A percentile compares a stretch with the other conserved stretches of the same genome.
Conservation (phyloP, 2,113 vertebrate species). For the Synodontis membranacea region DNA sequence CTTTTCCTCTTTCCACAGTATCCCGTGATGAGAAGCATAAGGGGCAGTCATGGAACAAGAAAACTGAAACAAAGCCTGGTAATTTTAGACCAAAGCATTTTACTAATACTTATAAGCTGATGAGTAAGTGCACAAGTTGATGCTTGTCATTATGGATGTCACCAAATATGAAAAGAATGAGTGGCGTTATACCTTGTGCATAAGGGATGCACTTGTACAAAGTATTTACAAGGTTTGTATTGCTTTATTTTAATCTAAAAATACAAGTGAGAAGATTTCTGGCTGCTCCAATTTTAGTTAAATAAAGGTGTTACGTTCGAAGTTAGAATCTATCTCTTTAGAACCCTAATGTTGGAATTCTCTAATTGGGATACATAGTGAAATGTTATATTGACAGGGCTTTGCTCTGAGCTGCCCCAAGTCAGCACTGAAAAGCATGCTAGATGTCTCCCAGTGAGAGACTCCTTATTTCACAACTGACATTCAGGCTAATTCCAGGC, state of each 20-base stretch:
- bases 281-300: not conserved
- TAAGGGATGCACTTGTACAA: not conserved
- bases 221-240: not conserved
- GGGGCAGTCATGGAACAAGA: constrained; percentile 55
- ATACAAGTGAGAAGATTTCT: not conserved
- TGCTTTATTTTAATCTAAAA: not conserved
- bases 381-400: not conserved
- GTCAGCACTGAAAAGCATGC: constrained; percentile 4
- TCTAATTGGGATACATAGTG: not conserved
- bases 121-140: not conserved
- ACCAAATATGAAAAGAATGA: not conserved
- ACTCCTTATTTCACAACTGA: constrained; percentile 26
- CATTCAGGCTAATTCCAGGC: constrained; percentile 31
- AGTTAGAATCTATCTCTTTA: not conserved
- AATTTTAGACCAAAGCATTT: constrained; percentile 56
- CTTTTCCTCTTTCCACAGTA: constrained; percentile 64
- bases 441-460: constrained; percentile 1
- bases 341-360: not conserved
- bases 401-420: not conserved
- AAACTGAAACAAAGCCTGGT: constrained; percentile 66
- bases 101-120: not conserved
- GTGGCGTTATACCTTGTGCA: not conserved
- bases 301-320: not conserved
- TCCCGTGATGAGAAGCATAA: constrained; percentile 60
- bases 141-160: not conserved